Evolutionary conservation across 2,888 invertebrate species (phyloP), one percentile per base, ranked within the genome.

Genomic region (Acanthococcus lagerstroemiae): DNA sequence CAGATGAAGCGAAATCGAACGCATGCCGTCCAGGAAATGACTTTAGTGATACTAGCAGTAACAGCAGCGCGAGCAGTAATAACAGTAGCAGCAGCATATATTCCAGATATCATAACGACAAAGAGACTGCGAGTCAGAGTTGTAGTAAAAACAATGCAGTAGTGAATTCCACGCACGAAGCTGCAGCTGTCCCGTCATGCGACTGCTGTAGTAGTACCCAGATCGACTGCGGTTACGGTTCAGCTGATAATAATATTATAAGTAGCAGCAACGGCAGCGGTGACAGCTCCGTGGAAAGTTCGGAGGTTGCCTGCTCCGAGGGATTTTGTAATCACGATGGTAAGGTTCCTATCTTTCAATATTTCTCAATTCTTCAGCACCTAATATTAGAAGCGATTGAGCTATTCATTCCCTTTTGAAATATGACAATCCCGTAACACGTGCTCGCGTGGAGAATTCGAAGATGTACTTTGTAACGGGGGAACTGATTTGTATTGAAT

Each of bases 231-330:
- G 69, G 69, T 12, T 69, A 69, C 45, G 68, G 66, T 37, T 69
- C 69, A 5, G 67, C 69, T 15, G 69, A 69, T 63, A 69, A 68
- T 60, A 69, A 68, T 30, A 63, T 68, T 44, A 68, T 58, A 48
- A 68, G 61, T 26, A 66, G 60, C 71, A 84, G 83, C 71, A 63
- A 63, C 25, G 63, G n/a, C 1, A 63, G 63, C 54, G 63, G 54
- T 5, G 63, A 52, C n/a, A 90, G 89, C 74, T 90, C 91, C 3
- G 89, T 91, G 0, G 93, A 92, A 74, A 91, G 92, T 27, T 92
- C 92, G 0, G 93, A 92, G 74, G 84, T 92, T 63, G 90, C 90
- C 1, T 94, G 91, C 77, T 89, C 87, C 0, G 93, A 93, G 74
- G 87, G 87, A 48, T 88, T 89, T 75, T 93, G 93, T 77, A 88